phyloP scores from a whole-genome alignment of 2,888 invertebrate species.

The Nomada ruficornis region DNA sequence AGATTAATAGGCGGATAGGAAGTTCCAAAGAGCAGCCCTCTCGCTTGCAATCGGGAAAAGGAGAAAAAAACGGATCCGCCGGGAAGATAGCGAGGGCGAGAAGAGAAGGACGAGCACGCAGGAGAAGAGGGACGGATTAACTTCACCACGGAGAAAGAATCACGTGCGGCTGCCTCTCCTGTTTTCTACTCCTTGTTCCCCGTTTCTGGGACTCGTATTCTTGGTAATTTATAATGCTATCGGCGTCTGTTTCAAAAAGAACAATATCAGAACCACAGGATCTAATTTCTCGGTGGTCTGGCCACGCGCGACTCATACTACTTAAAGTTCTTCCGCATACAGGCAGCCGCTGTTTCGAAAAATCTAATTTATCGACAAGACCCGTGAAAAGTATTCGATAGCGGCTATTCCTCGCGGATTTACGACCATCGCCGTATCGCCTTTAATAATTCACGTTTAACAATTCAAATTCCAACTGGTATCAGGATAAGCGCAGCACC shows the following conservation, averaged over 20 bases:
- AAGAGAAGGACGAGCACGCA: neutral
- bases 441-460: slow-evolving; percentile 12
- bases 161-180: slow-evolving; percentile 4
- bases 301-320: slow-evolving; percentile 8
- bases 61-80: slow-evolving; percentile 20
- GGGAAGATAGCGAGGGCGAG: slow-evolving; percentile 16
- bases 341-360: neutral
- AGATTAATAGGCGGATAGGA: slow-evolving; percentile 78
- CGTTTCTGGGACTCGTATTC: neutral
- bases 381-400: neutral
- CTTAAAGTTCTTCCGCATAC: neutral
- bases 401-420: neutral
- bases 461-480: neutral
- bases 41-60: slow-evolving; percentile 37
- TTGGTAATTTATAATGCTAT: slow-evolving; percentile 56
- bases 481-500: neutral
- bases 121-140: slow-evolving; percentile 26
- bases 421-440: neutral
- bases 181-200: slow-evolving; percentile 24
- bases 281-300: slow-evolving; percentile 18
- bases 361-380: slow-evolving; percentile 1
- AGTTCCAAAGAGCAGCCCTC: slow-evolving; percentile 61
- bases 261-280: neutral
- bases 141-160: slow-evolving; percentile 44
- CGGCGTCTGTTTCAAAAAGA: neutral